Base-by-base conservation (phyloP, 2,888 invertebrate species). In the Hemaris fuciformis region DNA sequence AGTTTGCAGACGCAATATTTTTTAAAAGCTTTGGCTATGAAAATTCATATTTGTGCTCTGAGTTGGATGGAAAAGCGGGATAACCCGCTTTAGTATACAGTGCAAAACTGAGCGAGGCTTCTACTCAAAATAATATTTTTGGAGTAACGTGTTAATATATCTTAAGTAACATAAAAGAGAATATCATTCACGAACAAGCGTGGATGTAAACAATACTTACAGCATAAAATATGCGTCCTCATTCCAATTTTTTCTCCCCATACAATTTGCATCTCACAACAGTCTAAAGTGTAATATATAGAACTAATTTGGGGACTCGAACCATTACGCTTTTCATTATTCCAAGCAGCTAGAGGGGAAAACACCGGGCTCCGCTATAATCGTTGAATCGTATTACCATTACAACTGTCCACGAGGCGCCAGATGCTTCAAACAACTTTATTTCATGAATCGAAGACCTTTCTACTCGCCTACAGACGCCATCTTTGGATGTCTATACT, bases 371-470 rank as follows among this genome's bases (percentile, higher is more conserved):
- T 72, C 76, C 72, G 83, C 88, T 77, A 88, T 91, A 90, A 90
- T 87, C 89, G 88, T 89, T 86, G 89, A 90, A 90, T 90, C 82
- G 88, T 88, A 89, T 89, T 89, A 89, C 88, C 89, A 85, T 89
- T 89, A 89, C 89, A 84, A 89, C 85, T 88, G 89, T 87, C 89
- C 89, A 81, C 84, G 85, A 75, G 76, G 74, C 83, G 84, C 80
- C 91, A 89, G 88, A 84, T 90, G 90, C 77, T 83, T 80, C 81
- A 76, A 89, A 90, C 88, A 89, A 90, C 89, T 89, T 89, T 87
- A 89, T 89, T 86, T 83, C 81, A 79, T 75, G 76, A 75, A 76
- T 75, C 75, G 74, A 71, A 74, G 73, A 70, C 76, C 79, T 77
- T 79, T 74, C 73, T 71, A 66, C 70, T 70, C 70, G 72, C 72